phyloP scores from a whole-genome alignment of 2,888 invertebrate genomes.

The Andrena praecox region DNA sequence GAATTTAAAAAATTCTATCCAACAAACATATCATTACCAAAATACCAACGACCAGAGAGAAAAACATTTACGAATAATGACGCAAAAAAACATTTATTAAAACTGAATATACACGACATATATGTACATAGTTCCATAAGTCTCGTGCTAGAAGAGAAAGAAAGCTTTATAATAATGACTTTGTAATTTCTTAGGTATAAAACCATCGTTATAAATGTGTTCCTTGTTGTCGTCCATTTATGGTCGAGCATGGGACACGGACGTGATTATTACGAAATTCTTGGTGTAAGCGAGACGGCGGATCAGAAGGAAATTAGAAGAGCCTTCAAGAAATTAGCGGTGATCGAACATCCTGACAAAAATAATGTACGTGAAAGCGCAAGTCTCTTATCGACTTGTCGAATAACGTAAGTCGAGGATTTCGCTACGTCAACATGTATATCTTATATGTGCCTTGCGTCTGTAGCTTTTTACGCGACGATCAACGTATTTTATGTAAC shows the following conservation, averaged over 20 bases:
- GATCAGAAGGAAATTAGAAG: slow-evolving; percentile 90
- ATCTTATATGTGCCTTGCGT: not conserved
- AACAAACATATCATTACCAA: too few species aligned
- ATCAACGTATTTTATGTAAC: too few species aligned
- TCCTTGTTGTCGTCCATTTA: slow-evolving; percentile 29
- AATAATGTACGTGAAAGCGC: slow-evolving; percentile 85
- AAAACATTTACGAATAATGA: not conserved
- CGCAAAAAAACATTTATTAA: not conserved
- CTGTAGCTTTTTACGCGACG: too few species aligned
- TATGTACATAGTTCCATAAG: not conserved
- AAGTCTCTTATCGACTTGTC: slow-evolving; percentile 29
- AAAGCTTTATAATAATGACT: not conserved
- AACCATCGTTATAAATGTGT: not conserved
- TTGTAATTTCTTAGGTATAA: slow-evolving; percentile 9
- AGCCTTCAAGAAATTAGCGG: slow-evolving; percentile 92
- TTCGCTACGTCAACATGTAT: not conserved
- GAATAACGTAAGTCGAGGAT: slow-evolving; percentile 29
- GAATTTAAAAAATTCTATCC: too few species aligned
- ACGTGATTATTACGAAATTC: slow-evolving; percentile 89
- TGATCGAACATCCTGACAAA: slow-evolving; percentile 92
- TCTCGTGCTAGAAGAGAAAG: not conserved
- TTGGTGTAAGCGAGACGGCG: slow-evolving; percentile 89
- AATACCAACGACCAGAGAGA: too few species aligned
- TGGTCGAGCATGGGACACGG: slow-evolving; percentile 75
- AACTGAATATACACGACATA: not conserved